Evolutionary conservation across 2,888 invertebrate genomes (phyloP).

Genomic region (Scaptomyza cyrtandrae): DNA sequence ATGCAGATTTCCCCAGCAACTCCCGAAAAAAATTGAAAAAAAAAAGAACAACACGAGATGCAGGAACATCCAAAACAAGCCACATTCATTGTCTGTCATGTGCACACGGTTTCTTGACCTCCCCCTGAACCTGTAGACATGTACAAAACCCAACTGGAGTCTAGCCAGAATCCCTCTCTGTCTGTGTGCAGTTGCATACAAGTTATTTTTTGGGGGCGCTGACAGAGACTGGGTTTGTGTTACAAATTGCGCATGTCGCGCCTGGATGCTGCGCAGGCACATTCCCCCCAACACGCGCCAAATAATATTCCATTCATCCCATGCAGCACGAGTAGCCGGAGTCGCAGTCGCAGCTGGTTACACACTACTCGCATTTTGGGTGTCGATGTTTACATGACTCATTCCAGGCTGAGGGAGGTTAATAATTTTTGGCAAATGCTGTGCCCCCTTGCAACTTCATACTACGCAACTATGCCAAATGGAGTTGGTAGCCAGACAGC

Average conservation of each 20-base stretch:
- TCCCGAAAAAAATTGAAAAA: conserved; percentile 14
- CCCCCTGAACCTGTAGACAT: conserved; percentile 57
- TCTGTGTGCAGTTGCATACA: conserved; percentile 44
- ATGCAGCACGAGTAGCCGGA: conserved; percentile 7
- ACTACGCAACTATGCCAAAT: conserved; percentile 36
- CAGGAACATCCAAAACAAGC: conserved; percentile 18
- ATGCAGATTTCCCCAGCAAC: conserved; percentile 53
- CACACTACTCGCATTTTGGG: conserved; percentile 48
- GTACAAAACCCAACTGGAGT: conserved; percentile 11
- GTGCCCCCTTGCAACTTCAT: conserved; percentile 24
- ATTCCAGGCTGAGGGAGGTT: conserved; percentile 13
- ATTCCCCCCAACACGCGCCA: conserved; percentile 20
- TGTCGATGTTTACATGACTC: conserved; percentile 53
- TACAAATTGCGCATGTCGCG: conserved; percentile 85
- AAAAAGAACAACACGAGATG: conserved; percentile 8
- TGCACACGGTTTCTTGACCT: conserved; percentile 79
- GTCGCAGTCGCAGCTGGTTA: conserved; percentile 49
- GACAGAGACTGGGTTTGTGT: conserved; percentile 84
- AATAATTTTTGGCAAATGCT: conserved; percentile 69
- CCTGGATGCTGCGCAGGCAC: conserved; percentile 49
- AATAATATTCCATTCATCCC: conserved; percentile 43
- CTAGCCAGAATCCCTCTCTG: conserved; percentile 27
- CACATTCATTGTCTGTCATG: conserved; percentile 47
- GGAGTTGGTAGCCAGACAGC: conserved; percentile 62
- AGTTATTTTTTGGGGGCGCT: conserved; percentile 66